phyloP scores from a whole-genome alignment of 2,797 vertebrate genomes.

The Clamator glandarius region DNA sequence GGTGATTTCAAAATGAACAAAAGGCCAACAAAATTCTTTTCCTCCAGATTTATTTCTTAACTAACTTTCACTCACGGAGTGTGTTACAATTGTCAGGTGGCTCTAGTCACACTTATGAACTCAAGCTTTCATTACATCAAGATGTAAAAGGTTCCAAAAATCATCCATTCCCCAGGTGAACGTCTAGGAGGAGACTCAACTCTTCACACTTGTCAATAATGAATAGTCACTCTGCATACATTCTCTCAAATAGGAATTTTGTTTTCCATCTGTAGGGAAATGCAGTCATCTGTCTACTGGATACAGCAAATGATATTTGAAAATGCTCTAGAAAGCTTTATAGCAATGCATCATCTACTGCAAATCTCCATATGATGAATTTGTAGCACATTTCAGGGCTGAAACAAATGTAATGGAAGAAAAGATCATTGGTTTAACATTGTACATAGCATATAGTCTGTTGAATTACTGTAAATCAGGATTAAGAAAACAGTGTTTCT shows the following conservation, averaged over 20 bases:
- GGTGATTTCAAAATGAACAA: conserved; percentile 52
- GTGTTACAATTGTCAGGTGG: conserved; percentile 32
- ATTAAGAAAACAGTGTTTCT: not conserved
- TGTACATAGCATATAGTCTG: not conserved
- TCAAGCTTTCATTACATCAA: conserved; percentile 59
- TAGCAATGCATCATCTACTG: not conserved
- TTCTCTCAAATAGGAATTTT: conserved; percentile 32
- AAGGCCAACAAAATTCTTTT: conserved; percentile 37
- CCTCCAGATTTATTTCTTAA: conserved; percentile 54
- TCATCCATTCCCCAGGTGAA: not conserved
- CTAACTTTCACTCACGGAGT: conserved; percentile 30
- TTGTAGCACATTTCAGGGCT: not conserved
- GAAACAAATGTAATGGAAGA: not conserved
- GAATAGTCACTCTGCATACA: conserved; percentile 1
- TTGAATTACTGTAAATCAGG: not conserved
- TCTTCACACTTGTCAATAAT: conserved; percentile 48
- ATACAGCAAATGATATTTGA: conserved; percentile 36
- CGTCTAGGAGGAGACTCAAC: not conserved
- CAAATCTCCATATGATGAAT: not conserved
- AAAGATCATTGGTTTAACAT: not conserved
- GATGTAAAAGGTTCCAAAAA: conserved; percentile 49
- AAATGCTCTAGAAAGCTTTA: conserved; percentile 18
- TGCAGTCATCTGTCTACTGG: conserved; percentile 4
- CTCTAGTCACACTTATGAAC: not conserved
- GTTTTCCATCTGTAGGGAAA: conserved; percentile 49